A percentile compares a stretch with the other conserved stretches of the same genome.
Evolutionary conservation across 2,113 vertebrate species (phyloP).

Genomic region (Centrocercus urophasianus): DNA sequence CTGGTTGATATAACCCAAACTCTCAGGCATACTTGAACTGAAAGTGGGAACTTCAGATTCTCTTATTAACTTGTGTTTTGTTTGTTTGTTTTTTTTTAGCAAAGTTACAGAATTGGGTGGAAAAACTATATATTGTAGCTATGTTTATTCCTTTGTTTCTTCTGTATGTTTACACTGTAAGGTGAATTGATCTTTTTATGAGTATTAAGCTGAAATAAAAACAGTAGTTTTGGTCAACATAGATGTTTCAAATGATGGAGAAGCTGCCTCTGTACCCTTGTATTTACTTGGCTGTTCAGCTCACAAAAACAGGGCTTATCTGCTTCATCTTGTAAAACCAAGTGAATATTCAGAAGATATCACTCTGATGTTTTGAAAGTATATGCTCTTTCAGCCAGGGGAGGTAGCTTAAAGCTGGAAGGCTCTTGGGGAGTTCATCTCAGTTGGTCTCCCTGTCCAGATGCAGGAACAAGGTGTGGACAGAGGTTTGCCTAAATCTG

Average conservation of each 20-base stretch:
- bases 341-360: background rate
- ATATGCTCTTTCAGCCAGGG: fast-evolving
- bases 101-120: background rate
- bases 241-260: background rate
- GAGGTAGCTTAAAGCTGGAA: background rate
- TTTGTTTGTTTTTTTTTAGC: background rate
- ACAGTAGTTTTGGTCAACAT: background rate
- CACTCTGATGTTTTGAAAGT: background rate
- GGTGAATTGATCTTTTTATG: fast-evolving
- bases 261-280: background rate
- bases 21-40: background rate
- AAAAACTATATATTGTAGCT: background rate
- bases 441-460: fast-evolving
- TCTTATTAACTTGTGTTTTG: background rate
- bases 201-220: background rate
- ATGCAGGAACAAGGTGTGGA: background rate
- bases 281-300: background rate
- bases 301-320: background rate
- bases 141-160: background rate
- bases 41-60: background rate
- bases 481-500: background rate
- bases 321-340: background rate
- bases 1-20: background rate
- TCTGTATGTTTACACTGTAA: background rate
- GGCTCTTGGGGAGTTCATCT: background rate